Evolutionary conservation across 2,888 invertebrate species (phyloP), one percentile per base, ranked within the genome.

Genomic region (Gibbula magus): DNA sequence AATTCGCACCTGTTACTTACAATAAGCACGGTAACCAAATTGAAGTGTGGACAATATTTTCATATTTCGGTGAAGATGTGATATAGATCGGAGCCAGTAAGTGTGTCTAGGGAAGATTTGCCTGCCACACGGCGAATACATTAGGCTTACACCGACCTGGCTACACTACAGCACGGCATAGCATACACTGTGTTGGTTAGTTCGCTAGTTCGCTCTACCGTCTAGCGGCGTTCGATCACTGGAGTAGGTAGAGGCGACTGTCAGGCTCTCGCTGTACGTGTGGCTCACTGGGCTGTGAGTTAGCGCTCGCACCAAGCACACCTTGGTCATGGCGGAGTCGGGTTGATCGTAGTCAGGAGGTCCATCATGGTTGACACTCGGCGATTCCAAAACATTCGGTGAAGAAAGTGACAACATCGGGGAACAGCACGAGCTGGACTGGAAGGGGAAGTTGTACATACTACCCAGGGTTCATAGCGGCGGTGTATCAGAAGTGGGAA

Each of bases 401-500:
- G n/a, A 61, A 13, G 67, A 32, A 35, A n/a, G 52, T 18, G 51
- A 20, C 51, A 25, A 18, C 75, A 45, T 4, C 29, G 22, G 66
- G 75, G 25, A 13, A n/a, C 16, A 45, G 22, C 45, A 52, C 78
- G 52, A 32, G 78, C 70, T n/a, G 18, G 35, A 16, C 22, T 20
- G 10, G 77, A 18, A 20, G 67, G 73, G 79, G 74, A 66, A 74
- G 75, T 75, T 75, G 67, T 70, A 70, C 75, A 39, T 67, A 53
- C 39, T 52, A 35, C 67, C 77, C 77, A 67, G 32, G 61, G 54
- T 67, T 51, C 53, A 51, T 51, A 22, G 75, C 61, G 79, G 29
- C 52, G 20, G 73, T 29, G 35, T 52, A 22, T 22, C 7, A 5
- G 29, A 29, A 29, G 61, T 29, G 29, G 29, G 61, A 18, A 61